Conservation (phyloP, 2,888 invertebrate genomes). For the Celastrina argiolus region DNA sequence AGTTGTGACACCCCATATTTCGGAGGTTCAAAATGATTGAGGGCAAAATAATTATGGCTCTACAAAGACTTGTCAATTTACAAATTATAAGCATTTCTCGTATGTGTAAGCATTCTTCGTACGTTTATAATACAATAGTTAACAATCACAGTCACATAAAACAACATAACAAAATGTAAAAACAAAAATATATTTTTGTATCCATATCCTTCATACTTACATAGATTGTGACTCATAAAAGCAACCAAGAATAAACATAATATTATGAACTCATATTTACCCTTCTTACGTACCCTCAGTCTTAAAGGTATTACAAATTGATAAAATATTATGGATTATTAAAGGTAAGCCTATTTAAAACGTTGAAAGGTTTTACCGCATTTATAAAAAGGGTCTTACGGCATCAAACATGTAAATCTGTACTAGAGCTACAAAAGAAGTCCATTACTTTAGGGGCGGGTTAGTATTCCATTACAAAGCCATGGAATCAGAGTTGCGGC, state of each 20-base stretch:
- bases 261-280: neutral
- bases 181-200: neutral
- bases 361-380: constrained; percentile 4
- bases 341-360: constrained; percentile 7
- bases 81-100: too few species aligned
- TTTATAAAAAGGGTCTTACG: constrained; percentile 4
- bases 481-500: neutral
- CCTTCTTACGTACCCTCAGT: neutral
- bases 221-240: neutral
- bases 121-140: too few species aligned
- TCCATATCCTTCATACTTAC: too few species aligned
- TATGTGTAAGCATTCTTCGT: too few species aligned
- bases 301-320: neutral
- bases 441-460: constrained; percentile 11
- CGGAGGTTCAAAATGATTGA: too few species aligned
- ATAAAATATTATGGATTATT: constrained; percentile 18
- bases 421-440: constrained; percentile 1
- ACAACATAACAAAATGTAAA: neutral
- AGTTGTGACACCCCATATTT: too few species aligned
- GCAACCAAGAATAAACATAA: neutral
- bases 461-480: constrained; percentile 5
- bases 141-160: too few species aligned
- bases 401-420: constrained; percentile 19
- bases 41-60: too few species aligned
- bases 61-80: too few species aligned